Percentiles rank a stretch among this genome's conserved stretches.
Conservation (phyloP, 2,888 invertebrate species). For the Epinotia bilunana region DNA sequence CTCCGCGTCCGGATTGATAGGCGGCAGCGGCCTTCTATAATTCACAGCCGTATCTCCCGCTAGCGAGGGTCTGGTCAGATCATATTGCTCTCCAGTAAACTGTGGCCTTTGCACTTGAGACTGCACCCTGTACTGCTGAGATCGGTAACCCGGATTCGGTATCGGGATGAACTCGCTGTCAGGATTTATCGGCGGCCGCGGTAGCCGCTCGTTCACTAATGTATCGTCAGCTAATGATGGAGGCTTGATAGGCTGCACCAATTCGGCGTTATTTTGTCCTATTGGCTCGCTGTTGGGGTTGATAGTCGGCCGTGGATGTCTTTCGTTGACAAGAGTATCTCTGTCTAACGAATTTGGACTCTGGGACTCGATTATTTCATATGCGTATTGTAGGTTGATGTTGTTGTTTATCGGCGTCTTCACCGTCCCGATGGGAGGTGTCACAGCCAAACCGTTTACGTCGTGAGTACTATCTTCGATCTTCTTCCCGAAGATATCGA, state of each 20-base stretch:
- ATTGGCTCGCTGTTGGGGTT: slow-evolving; percentile 88
- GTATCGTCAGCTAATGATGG: slow-evolving; percentile 86
- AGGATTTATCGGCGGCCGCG: slow-evolving; percentile 87
- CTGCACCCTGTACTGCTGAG: slow-evolving; percentile 67
- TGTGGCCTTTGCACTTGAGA: slow-evolving; percentile 69
- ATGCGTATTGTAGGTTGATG: slow-evolving; percentile 83
- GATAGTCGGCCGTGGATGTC: slow-evolving; percentile 86
- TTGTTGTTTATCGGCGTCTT: slow-evolving; percentile 80
- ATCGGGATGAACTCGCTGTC: slow-evolving; percentile 87
- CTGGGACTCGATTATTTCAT: slow-evolving; percentile 73
- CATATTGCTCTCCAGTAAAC: slow-evolving; percentile 74
- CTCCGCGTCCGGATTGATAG: slow-evolving; percentile 85
- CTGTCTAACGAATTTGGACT: slow-evolving; percentile 82
- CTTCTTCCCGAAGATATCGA: slow-evolving; percentile 90
- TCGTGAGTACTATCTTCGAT: slow-evolving; percentile 80
- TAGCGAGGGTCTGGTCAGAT: slow-evolving; percentile 72
- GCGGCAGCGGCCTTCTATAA: slow-evolving; percentile 83
- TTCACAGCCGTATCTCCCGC: slow-evolving; percentile 83
- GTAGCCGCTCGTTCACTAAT: slow-evolving; percentile 88
- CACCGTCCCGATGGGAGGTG: slow-evolving; percentile 75
- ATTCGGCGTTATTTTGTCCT: slow-evolving; percentile 63
- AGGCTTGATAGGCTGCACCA: slow-evolving; percentile 68
- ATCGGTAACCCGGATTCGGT: slow-evolving; percentile 74
- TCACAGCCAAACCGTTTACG: slow-evolving; percentile 77
- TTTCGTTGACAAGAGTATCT: slow-evolving; percentile 89